Conservation (phyloP, 2,888 invertebrate species). For the Ditula angustiorana region DNA sequence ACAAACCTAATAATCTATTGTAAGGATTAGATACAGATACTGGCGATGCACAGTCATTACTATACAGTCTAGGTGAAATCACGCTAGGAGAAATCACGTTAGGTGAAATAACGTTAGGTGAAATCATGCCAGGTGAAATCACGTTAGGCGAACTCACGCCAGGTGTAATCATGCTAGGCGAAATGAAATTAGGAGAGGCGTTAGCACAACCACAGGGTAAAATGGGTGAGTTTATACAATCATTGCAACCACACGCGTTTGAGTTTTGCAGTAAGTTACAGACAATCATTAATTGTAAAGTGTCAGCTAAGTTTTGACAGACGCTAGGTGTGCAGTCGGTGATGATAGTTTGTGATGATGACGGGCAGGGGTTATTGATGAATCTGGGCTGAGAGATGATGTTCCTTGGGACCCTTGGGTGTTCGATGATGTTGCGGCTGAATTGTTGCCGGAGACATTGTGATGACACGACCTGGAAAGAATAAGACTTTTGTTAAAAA, state of each 20-base stretch:
- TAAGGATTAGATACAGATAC: slow-evolving; percentile 14
- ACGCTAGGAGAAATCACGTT: slow-evolving; percentile 43
- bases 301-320: slow-evolving; percentile 69
- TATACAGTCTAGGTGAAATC: slow-evolving; percentile 43
- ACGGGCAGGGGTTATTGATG: slow-evolving; percentile 15
- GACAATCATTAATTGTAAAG: slow-evolving; percentile 71
- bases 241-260: slow-evolving; percentile 57
- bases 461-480: slow-evolving; percentile 53
- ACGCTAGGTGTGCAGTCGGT: slow-evolving; percentile 70
- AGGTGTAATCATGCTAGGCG: slow-evolving; percentile 42
- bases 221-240: slow-evolving; percentile 54
- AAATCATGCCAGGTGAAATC: slow-evolving; percentile 37
- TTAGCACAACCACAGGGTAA: slow-evolving; percentile 58
- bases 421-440: slow-evolving; percentile 48
- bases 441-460: slow-evolving; percentile 54
- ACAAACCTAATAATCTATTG: slow-evolving; percentile 19
- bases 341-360: slow-evolving; percentile 55
- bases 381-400: slow-evolving; percentile 15
- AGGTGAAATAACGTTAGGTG: slow-evolving; percentile 34
- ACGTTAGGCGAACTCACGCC: slow-evolving; percentile 50
- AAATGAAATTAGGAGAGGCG: slow-evolving; percentile 41
- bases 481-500: not conserved
- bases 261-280: slow-evolving; percentile 64
- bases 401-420: slow-evolving; percentile 37
- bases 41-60: not conserved